These are phyloP conservation scores for Pyxicephalus adspersus DNA, from an alignment of 2,113 vertebrate genomes.

Conservation along the genomic window DNA sequence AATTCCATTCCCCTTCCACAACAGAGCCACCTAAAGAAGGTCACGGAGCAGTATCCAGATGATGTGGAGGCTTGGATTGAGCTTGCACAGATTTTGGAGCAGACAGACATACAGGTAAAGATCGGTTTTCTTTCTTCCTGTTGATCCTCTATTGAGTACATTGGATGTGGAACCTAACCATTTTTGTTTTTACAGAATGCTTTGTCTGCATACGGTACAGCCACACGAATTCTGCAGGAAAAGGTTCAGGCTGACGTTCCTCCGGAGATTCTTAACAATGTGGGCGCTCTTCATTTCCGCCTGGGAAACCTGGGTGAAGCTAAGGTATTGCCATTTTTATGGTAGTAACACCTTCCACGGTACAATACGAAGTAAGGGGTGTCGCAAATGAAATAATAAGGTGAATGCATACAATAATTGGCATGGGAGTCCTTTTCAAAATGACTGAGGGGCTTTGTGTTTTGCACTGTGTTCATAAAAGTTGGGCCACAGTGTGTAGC, in stretches of 20 bases:
- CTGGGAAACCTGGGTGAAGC: constrained; percentile 96
- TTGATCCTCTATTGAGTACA: neutral
- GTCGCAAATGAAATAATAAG: too few species aligned
- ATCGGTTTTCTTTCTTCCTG: neutral
- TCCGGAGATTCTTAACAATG: constrained; percentile 96
- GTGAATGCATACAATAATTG: too few species aligned
- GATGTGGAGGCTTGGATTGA: constrained; percentile 99
- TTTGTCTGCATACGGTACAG: constrained; percentile 94
- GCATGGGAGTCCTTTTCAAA: too few species aligned
- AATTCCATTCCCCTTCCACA: neutral
- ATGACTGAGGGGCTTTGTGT: too few species aligned
- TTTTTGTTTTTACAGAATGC: constrained; percentile 77
- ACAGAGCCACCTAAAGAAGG: constrained; percentile 96
- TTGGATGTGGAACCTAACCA: neutral
- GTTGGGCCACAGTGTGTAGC: too few species aligned
- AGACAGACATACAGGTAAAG: constrained; percentile 93
- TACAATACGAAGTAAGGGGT: too few species aligned
- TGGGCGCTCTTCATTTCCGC: constrained; percentile 95
- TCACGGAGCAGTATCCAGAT: constrained; percentile 97
- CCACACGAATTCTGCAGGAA: constrained; percentile 96
- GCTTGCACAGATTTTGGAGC: constrained; percentile 94
- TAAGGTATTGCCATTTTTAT: constrained; percentile 75
- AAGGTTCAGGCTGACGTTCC: constrained; percentile 98
- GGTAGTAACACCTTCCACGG: neutral
- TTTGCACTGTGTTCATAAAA: too few species aligned